These are phyloP conservation scores for Atherinomorus stipes DNA, from an alignment of 2,113 vertebrate genomes.

Conservation along the genomic window DNA sequence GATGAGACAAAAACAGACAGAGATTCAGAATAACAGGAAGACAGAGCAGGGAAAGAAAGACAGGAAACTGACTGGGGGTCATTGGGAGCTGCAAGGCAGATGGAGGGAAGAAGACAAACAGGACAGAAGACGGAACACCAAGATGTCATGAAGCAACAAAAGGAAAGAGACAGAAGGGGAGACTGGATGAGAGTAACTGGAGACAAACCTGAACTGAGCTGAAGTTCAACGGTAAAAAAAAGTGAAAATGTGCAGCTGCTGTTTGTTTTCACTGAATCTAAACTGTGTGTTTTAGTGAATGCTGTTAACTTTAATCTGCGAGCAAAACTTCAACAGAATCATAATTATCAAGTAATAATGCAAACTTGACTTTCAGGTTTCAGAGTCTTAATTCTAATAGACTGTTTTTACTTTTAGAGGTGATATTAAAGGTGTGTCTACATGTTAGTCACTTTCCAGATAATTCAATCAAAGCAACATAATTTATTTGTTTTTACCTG, in stretches of 20 bases:
- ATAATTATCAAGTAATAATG: not conserved
- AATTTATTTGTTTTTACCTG: too few species aligned
- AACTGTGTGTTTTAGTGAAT: not conserved
- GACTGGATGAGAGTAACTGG: not conserved
- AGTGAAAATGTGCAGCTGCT: not conserved
- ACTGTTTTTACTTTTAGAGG: too few species aligned
- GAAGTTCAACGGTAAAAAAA: not conserved
- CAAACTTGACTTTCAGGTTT: not conserved
- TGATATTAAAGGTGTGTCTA: too few species aligned
- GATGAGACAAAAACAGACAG: constrained; percentile 45
- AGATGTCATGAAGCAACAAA: constrained; percentile 55
- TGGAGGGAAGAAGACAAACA: constrained; percentile 74
- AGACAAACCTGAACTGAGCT: not conserved
- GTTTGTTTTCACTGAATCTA: not conserved
- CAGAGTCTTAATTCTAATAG: not conserved
- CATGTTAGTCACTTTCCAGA: too few species aligned
- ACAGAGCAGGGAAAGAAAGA: constrained; percentile 75
- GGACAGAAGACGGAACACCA: constrained; percentile 57
- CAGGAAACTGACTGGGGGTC: constrained; percentile 76
- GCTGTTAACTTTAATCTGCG: not conserved
- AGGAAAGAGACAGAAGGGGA: constrained; percentile 37
- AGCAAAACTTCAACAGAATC: too few species aligned
- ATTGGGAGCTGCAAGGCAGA: constrained; percentile 56
- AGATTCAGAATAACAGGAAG: constrained; percentile 77
- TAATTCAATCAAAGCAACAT: too few species aligned